These are phyloP conservation scores for Muraenolepis orangiensis DNA, from an alignment of 2,797 vertebrate species.

Conservation along the genomic window DNA sequence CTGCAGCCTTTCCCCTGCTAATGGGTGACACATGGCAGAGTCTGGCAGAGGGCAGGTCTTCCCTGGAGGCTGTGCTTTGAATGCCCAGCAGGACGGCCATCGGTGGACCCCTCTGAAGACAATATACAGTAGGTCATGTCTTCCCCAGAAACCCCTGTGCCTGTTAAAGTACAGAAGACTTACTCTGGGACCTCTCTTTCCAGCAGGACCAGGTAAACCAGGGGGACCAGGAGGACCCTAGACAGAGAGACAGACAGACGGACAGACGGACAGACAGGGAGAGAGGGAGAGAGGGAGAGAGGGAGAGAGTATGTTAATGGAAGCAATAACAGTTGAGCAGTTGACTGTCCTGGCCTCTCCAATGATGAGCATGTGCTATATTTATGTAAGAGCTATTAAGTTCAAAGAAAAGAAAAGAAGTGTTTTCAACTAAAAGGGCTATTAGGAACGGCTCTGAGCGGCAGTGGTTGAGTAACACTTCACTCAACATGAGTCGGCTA, in stretches of 20 bases:
- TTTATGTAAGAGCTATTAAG: slow-evolving; percentile 39
- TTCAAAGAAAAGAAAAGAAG: slow-evolving; percentile 42
- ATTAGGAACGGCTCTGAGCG: slow-evolving; percentile 29
- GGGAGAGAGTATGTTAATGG: slow-evolving; percentile 44
- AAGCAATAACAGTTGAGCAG: slow-evolving; percentile 63
- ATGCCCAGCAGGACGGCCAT: background rate
- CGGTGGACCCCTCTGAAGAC: no score
- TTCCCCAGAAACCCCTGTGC: background rate
- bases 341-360: slow-evolving; percentile 40
- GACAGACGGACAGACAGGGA: slow-evolving; percentile 6
- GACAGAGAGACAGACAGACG: slow-evolving; percentile 42
- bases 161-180: slow-evolving; percentile 63
- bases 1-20: background rate
- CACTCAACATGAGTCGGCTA: slow-evolving; percentile 14
- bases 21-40: background rate
- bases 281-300: slow-evolving; percentile 16
- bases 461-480: slow-evolving; percentile 23
- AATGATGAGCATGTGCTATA: slow-evolving; percentile 45
- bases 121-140: no score
- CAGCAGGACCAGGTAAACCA: slow-evolving; percentile 88
- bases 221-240: slow-evolving; percentile 90
- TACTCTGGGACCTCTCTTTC: slow-evolving; percentile 91
- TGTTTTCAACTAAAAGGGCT: slow-evolving; percentile 35
- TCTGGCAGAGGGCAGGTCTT: background rate
- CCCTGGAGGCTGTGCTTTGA: background rate